These are phyloP conservation scores for Protobothrops mucrosquamatus DNA, from an alignment of 2,113 vertebrate species.

Conservation along the genomic window DNA sequence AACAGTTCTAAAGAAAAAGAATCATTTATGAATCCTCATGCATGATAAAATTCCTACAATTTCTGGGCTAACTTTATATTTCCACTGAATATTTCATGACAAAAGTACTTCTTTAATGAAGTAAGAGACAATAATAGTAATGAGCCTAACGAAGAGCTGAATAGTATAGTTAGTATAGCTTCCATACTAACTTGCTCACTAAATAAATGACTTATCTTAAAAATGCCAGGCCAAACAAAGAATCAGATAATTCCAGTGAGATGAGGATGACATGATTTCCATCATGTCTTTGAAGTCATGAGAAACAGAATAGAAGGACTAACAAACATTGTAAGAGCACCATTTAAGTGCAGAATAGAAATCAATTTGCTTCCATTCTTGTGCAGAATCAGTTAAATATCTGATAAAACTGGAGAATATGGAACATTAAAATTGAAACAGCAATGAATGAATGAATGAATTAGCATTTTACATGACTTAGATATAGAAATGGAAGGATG, in stretches of 20 bases:
- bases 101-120: slow-evolving; percentile 51
- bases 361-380: slow-evolving; percentile 53
- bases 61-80: slow-evolving; percentile 16
- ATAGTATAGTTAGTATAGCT: neutral
- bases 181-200: slow-evolving; percentile 44
- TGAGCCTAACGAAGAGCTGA: slow-evolving; percentile 3
- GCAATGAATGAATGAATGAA: slow-evolving; percentile 23
- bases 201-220: slow-evolving; percentile 20
- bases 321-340: slow-evolving; percentile 41
- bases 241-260: slow-evolving; percentile 50
- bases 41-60: slow-evolving; percentile 9
- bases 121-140: slow-evolving; percentile 49
- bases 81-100: slow-evolving; percentile 19
- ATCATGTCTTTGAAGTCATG: slow-evolving; percentile 18
- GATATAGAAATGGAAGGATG: slow-evolving; percentile 10
- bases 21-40: slow-evolving; percentile 33
- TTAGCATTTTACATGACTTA: slow-evolving; percentile 23
- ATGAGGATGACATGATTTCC: slow-evolving; percentile 42
- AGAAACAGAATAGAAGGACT: slow-evolving; percentile 38
- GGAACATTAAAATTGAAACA: slow-evolving; percentile 42
- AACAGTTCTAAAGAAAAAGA: slow-evolving; percentile 34
- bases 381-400: slow-evolving; percentile 37
- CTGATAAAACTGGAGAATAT: neutral
- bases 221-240: slow-evolving; percentile 41
- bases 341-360: slow-evolving; percentile 48